Evolutionary conservation across 2,888 invertebrate species (phyloP).

Genomic region (Scaptomyza reducta): DNA sequence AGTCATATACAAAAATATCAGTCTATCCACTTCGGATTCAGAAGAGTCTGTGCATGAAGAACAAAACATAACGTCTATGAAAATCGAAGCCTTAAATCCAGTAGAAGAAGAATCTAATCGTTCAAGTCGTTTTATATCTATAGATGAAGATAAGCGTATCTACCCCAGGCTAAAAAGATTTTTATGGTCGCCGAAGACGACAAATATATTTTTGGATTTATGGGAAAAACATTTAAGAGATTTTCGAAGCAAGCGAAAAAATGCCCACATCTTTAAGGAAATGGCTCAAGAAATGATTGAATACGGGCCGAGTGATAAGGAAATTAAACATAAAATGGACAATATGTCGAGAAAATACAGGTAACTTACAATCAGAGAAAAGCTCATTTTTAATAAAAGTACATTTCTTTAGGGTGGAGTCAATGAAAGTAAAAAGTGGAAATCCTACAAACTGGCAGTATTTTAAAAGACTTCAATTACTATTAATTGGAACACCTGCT

Average conservation of each 20-base stretch:
- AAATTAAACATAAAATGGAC: slow-evolving; percentile 60
- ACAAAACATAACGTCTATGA: not conserved
- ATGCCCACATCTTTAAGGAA: slow-evolving; percentile 39
- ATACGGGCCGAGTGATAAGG: slow-evolving; percentile 36
- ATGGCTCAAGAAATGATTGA: slow-evolving; percentile 50
- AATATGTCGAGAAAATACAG: slow-evolving; percentile 59
- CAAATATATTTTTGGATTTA: slow-evolving; percentile 50
- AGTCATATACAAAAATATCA: slow-evolving; percentile 27
- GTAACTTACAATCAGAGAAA: not conserved
- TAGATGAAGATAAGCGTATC: not conserved
- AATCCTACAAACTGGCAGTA: slow-evolving; percentile 46
- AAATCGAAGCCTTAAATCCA: not conserved
- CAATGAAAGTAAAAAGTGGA: slow-evolving; percentile 37
- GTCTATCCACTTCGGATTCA: slow-evolving; percentile 39
- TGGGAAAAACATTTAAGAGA: slow-evolving; percentile 57
- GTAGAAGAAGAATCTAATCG: not conserved
- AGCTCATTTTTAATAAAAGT: not conserved
- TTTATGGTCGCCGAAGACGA: slow-evolving; percentile 54
- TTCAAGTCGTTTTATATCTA: not conserved
- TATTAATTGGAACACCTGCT: slow-evolving; percentile 33
- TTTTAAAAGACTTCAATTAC: slow-evolving; percentile 43
- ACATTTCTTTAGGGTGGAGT: slow-evolving; percentile 37
- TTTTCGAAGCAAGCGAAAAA: slow-evolving; percentile 45
- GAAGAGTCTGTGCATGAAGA: slow-evolving; percentile 3
- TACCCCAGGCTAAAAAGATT: slow-evolving; percentile 27